Evolutionary conservation across 2,113 vertebrate species (phyloP).

Genomic region (Callaeas wilsoni): DNA sequence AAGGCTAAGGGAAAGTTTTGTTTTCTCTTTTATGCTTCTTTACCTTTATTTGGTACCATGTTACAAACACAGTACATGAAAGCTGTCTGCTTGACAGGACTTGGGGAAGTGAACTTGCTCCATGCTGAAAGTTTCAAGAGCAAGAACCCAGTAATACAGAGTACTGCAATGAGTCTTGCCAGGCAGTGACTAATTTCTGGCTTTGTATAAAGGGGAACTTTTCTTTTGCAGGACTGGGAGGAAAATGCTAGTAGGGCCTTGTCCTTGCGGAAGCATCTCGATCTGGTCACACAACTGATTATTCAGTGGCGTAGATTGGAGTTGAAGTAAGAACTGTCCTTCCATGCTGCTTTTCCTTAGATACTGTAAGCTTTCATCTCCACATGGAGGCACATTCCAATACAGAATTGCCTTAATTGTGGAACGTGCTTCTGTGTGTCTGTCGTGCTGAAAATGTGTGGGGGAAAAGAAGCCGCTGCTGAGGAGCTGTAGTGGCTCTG

Average conservation of each 20-base stretch:
- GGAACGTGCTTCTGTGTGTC: background rate
- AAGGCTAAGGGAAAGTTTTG: background rate
- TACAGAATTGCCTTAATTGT: background rate
- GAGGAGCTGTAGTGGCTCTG: background rate
- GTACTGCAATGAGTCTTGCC: background rate
- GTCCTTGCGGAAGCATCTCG: conserved; percentile 86
- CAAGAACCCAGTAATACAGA: background rate
- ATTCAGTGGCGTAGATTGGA: conserved; percentile 95
- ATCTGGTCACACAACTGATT: conserved; percentile 86
- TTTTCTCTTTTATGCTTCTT: background rate
- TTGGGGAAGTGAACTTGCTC: background rate
- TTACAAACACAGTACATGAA: background rate
- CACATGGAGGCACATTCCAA: fast-evolving
- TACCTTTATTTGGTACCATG: background rate
- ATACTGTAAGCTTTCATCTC: background rate
- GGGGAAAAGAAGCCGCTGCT: fast-evolving
- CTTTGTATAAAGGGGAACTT: background rate
- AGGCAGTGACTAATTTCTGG: background rate
- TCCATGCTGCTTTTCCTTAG: background rate
- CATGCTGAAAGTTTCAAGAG: background rate
- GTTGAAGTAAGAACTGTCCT: conserved; percentile 77
- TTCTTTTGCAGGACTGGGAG: conserved; percentile 88
- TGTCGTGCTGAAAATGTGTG: background rate
- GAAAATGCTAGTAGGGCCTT: conserved; percentile 86
- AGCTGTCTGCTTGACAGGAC: background rate